Base-by-base conservation (phyloP, 2,888 invertebrate species). In the Drosophila melanosoma region DNA sequence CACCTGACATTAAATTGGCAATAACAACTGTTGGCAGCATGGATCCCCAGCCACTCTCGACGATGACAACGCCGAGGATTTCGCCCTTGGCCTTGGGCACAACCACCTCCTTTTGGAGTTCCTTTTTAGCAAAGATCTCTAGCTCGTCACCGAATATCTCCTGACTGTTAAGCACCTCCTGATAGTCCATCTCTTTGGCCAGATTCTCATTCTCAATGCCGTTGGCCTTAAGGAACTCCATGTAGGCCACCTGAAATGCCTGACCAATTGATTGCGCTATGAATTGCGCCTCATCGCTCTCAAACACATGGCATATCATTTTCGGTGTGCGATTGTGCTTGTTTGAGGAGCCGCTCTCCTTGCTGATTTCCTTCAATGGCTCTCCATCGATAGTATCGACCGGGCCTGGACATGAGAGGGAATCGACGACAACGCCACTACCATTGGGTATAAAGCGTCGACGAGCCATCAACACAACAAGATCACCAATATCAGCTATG, bases 1-100 rank as follows among this genome's bases (percentile, higher is more conserved):
- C 99, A 4, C 97, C 96, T 12, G 99, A 99, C 83, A 98, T 97
- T 84, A 99, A 95, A 94, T 99, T 99, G 60, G 99, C 99, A 89
- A 99, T 98, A 57, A 99, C 99, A 57, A 99, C 99, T 0, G 99
- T 99, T n/a, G 99, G 99, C 85, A 99, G 94, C 99, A 99, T 99
- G 32, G 99, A 99, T 33, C 99, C 99, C 99, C 99, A 99, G 42
- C 99, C 99, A 0, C 99, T 99, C 94, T 99, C 99, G 72, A 99
- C 99, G 87, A 99, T 99, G 59, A 99, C 99, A 77, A 99, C 98
- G 20, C 99, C 99, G 48, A 99, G 94, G 77, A 99, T 98, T 94
- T 99, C 99, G 33, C 99, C 98, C 93, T 99, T 99, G 48, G 98
- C 96, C 94, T 99, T 99, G 53, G 99, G 99, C 69, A 99, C 99